A percentile compares a stretch with the other conserved stretches of the same genome.
Evolutionary conservation across 2,113 vertebrate genomes (phyloP).

Genomic region (Dunckerocampus dactyliophorus): DNA sequence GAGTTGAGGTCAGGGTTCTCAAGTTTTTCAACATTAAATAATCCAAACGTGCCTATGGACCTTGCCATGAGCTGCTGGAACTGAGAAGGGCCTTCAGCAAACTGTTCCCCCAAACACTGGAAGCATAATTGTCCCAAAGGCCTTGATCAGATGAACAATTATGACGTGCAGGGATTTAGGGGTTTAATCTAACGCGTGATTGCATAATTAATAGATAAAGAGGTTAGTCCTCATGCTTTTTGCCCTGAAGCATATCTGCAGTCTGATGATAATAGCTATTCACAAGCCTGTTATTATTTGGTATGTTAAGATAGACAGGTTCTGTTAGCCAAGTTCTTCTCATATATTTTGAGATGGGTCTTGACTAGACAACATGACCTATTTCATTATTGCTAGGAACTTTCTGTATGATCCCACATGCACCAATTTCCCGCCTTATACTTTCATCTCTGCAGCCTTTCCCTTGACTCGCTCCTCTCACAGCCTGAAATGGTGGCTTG

Average conservation of each 20-base stretch:
- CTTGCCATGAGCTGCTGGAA: neutral
- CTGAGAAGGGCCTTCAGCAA: neutral
- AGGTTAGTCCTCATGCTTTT: neutral
- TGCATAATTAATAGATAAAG: neutral
- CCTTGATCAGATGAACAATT: neutral
- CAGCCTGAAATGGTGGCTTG: constrained; percentile 1
- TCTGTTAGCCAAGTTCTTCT: neutral
- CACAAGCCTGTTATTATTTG: neutral
- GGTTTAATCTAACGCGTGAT: neutral
- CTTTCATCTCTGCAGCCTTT: constrained; percentile 4
- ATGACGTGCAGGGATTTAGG: neutral
- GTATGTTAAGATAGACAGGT: neutral
- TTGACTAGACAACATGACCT: constrained; percentile 1
- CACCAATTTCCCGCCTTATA: neutral
- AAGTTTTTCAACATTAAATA: neutral
- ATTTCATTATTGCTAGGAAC: constrained; percentile 5
- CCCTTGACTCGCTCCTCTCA: constrained; percentile 5
- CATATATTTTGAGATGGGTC: neutral
- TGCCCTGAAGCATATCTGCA: neutral
- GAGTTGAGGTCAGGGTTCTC: too few species aligned
- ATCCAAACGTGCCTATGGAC: neutral
- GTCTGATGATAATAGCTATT: neutral
- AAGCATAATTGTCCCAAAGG: neutral
- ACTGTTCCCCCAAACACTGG: neutral
- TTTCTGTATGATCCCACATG: neutral